Conservation (phyloP, 2,113 vertebrate genomes). For the Mormoops blainvillei region DNA sequence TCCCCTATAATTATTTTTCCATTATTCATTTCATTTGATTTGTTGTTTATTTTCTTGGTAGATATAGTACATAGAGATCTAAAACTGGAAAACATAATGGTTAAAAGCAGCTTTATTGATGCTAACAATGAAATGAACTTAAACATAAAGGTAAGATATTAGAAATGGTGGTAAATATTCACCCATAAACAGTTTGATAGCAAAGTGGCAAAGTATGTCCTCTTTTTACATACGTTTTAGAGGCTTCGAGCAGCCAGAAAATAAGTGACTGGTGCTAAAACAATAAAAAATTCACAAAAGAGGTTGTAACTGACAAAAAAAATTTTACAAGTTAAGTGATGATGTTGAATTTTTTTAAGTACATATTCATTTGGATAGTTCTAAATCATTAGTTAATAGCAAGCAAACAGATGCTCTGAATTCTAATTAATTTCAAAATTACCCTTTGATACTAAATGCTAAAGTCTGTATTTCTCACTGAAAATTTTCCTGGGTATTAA, state of each 20-base stretch:
- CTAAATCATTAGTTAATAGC: conserved; percentile 67
- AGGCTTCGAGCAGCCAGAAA: conserved; percentile 61
- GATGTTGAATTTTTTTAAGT: conserved; percentile 49
- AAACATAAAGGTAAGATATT: conserved; percentile 87
- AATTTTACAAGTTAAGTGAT: conserved; percentile 66
- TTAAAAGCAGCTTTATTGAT: conserved; percentile 85
- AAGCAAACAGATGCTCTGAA: conserved; percentile 67
- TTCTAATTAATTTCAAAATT: conserved; percentile 77
- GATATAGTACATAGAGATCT: conserved; percentile 89
- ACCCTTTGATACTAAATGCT: conserved; percentile 60
- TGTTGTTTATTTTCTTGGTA: conserved; percentile 73
- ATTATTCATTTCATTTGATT: conserved; percentile 28
- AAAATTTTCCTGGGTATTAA: conserved; percentile 67
- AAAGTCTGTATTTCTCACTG: conserved; percentile 56
- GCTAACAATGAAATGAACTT: conserved; percentile 81
- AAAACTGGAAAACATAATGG: conserved; percentile 93
- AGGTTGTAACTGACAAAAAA: conserved; percentile 56
- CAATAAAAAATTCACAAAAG: conserved; percentile 47
- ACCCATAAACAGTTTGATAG: conserved; percentile 59
- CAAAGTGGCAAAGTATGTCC: conserved; percentile 38
- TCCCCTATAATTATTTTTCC: neutral
- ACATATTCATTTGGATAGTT: conserved; percentile 48
- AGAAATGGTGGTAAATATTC: conserved; percentile 47
- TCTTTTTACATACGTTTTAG: conserved; percentile 61
- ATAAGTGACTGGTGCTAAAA: conserved; percentile 60